Evolutionary conservation across 2,888 invertebrate genomes (phyloP).

Genomic region (Hirtodrosophila duncani): DNA sequence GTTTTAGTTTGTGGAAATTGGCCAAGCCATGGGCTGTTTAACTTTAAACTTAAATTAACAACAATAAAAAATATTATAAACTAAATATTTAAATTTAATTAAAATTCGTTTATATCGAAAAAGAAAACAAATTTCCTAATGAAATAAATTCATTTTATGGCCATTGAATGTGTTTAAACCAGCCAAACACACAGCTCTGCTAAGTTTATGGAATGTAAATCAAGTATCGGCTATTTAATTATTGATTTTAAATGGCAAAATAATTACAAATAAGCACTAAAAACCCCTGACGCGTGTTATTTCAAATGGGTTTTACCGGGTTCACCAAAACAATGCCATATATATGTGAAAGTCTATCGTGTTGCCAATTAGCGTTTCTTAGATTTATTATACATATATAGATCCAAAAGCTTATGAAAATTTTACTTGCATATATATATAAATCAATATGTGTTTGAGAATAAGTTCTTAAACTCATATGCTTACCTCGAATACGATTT

Average conservation of each 20-base stretch:
- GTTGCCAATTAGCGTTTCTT: too few species aligned
- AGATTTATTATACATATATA: not conserved
- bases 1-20: constrained; percentile 4
- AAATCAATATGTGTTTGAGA: too few species aligned
- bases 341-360: too few species aligned
- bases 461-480: too few species aligned
- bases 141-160: too few species aligned
- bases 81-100: too few species aligned
- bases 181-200: constrained; percentile 19
- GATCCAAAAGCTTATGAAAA: not conserved
- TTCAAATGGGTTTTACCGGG: constrained; percentile 6
- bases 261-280: not conserved
- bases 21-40: not conserved
- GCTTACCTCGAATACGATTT: too few species aligned
- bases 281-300: too few species aligned
- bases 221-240: constrained; percentile 40
- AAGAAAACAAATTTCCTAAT: too few species aligned
- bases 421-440: not conserved
- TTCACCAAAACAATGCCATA: constrained; percentile 21
- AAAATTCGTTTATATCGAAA: too few species aligned
- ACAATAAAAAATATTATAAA: too few species aligned
- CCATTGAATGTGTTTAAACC: constrained; percentile 16
- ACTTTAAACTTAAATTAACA: too few species aligned
- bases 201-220: constrained; percentile 32
- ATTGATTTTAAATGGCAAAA: constrained; percentile 14